Evolutionary conservation across 2,797 vertebrate species (phyloP).

Genomic region (Natrix natrix): DNA sequence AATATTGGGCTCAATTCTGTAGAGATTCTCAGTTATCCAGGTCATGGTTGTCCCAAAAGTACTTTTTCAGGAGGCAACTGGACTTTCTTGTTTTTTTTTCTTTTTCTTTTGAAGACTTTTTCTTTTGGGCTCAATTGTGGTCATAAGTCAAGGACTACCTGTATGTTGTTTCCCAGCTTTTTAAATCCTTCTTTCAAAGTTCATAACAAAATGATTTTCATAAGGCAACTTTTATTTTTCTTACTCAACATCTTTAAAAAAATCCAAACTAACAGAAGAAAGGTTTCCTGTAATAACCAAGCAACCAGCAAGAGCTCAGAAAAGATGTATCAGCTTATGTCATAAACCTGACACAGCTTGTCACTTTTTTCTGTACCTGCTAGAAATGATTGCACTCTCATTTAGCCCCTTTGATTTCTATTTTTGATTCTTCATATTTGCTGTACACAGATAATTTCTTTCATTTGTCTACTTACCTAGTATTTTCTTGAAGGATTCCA

Average conservation of each 20-base stretch:
- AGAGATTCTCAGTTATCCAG: too few species aligned
- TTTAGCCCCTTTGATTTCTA: neutral
- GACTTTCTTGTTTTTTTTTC: too few species aligned
- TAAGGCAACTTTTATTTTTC: conserved; percentile 6
- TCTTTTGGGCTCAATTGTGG: neutral
- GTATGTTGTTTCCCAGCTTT: neutral
- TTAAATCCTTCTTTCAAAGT: conserved; percentile 29
- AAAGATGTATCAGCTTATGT: conserved; percentile 9
- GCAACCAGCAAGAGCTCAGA: neutral
- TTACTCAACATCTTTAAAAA: neutral
- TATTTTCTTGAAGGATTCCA: neutral
- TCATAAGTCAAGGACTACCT: neutral
- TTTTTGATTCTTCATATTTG: conserved; percentile 4
- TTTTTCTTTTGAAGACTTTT: too few species aligned
- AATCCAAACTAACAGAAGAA: conserved; percentile 6
- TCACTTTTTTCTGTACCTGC: conserved; percentile 6
- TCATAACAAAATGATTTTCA: conserved; percentile 16
- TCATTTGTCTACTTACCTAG: neutral
- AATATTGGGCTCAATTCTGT: neutral
- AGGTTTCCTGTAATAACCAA: conserved; percentile 20
- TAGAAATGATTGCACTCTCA: neutral
- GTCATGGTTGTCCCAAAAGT: too few species aligned
- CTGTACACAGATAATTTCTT: neutral
- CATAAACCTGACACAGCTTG: conserved; percentile 25
- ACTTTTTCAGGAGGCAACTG: too few species aligned